Percentiles rank a stretch among this genome's conserved stretches.
Evolutionary conservation across 2,113 vertebrate species (phyloP).

Genomic region (Grantiella picta): DNA sequence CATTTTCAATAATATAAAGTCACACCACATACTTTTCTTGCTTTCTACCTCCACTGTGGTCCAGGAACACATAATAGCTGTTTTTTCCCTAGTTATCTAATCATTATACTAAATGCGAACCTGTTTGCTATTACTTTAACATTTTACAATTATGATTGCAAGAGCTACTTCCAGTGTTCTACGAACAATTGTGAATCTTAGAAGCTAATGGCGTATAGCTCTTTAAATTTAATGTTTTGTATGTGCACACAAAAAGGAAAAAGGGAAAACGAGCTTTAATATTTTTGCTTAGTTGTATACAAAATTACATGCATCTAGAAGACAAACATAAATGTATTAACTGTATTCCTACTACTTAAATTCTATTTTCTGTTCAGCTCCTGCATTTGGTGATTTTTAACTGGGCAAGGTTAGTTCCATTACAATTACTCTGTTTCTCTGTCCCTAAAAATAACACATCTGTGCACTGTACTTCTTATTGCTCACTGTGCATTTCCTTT

Average conservation of each 20-base stretch:
- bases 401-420: neutral
- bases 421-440: neutral
- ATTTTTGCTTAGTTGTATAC: constrained; percentile 46
- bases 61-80: constrained; percentile 72
- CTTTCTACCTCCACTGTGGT: constrained; percentile 54
- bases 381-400: constrained; percentile 10
- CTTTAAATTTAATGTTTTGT: constrained; percentile 61
- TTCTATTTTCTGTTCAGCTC: neutral
- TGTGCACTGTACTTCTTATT: neutral
- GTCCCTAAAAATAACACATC: constrained; percentile 20
- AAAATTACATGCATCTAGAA: constrained; percentile 40
- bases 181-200: constrained; percentile 63
- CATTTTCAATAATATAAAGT: constrained; percentile 64
- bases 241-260: constrained; percentile 43
- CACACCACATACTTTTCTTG: constrained; percentile 53
- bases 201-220: constrained; percentile 48
- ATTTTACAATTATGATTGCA: constrained; percentile 69
- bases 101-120: constrained; percentile 61
- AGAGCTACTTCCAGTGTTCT: constrained; percentile 56
- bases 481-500: neutral
- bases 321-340: constrained; percentile 36
- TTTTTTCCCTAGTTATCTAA: constrained; percentile 74
- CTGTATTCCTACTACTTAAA: neutral
- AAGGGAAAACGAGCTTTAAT: constrained; percentile 37
- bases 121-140: constrained; percentile 67